Evolutionary conservation across 2,888 invertebrate species (phyloP).

Genomic region (Rhaphigaster nebulosa): DNA sequence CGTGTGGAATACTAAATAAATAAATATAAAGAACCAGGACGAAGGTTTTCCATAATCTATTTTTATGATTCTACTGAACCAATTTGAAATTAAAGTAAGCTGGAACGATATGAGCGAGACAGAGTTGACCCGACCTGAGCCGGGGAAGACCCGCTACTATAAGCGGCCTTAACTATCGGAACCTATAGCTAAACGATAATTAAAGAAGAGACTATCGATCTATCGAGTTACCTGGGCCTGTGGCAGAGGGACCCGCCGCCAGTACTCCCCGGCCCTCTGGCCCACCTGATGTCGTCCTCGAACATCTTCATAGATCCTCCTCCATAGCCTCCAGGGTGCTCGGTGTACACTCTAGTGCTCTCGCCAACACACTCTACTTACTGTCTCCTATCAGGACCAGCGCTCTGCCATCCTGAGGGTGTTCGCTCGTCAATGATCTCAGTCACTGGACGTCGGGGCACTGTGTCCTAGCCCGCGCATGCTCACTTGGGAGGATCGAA

Average conservation of each 20-base stretch:
- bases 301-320: slow-evolving; percentile 64
- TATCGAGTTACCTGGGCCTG: slow-evolving; percentile 63
- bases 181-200: slow-evolving; percentile 15
- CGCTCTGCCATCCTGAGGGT: neutral
- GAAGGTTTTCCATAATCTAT: neutral
- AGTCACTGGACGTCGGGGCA: slow-evolving; percentile 29
- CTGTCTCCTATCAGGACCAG: neutral
- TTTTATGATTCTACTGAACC: neutral
- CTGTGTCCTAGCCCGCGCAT: neutral
- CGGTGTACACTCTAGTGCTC: slow-evolving; percentile 2
- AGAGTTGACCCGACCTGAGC: neutral
- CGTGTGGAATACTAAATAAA: neutral
- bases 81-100: neutral
- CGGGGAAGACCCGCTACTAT: neutral
- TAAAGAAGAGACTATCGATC: slow-evolving; percentile 39
- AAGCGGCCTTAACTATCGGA: neutral
- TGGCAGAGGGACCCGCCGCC: slow-evolving; percentile 65
- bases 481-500: neutral
- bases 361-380: slow-evolving; percentile 12
- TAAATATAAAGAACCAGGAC: neutral
- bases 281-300: slow-evolving; percentile 66
- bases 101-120: neutral
- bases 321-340: neutral
- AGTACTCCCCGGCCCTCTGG: slow-evolving; percentile 64
- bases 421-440: slow-evolving; percentile 8